Evolutionary conservation across 2,113 vertebrate species (phyloP), one percentile per base, ranked within the genome.

Genomic region (Mormyrus lacerda): DNA sequence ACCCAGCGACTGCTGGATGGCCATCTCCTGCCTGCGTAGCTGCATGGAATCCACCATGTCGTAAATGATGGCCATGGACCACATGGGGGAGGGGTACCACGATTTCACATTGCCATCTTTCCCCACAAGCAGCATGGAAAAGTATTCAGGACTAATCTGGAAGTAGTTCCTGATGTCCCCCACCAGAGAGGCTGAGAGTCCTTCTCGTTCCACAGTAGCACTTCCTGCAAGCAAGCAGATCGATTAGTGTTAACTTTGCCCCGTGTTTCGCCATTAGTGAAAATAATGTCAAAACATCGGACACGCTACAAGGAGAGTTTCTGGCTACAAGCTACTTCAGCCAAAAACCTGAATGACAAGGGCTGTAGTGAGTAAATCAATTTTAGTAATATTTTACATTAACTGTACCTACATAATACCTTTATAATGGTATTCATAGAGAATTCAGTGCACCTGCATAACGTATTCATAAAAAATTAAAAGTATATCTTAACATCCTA

Each of bases 31-130:
- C 45, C 97, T 94, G 90, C 97, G 95, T 39, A 98, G 96, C 93
- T 98, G 97, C 97, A 98, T 98, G 4, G 97, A 97, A 91, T 98
- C 97, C 13, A 98, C 97, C 92, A 98, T 95, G 90, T 98, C 97
- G 0, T 97, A 98, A 61, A 98, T 95, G 6, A 96, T 97, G 0
- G 96, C 96, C 97, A 98, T 97, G n/a, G 97, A 97, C 97, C 97
- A 97, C 97, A 97, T 96, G 2, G 97, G 97, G 19, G 97, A 97
- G 87, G 97, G 97, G 90, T 97, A 98, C 97, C 97, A 98, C 88
- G 97, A 97, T 91, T 98, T 98, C 84, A 98, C 97, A 0, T 98
- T 98, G 88, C 97, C 97, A 4, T 98, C 97, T 93, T 98, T 98
- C 85, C 97, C 97, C 92, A 98, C 97, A 9, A 98, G 95, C 84